Conservation (phyloP, 2,113 vertebrate genomes). For the Calyptommatus sinebrachiatus region DNA sequence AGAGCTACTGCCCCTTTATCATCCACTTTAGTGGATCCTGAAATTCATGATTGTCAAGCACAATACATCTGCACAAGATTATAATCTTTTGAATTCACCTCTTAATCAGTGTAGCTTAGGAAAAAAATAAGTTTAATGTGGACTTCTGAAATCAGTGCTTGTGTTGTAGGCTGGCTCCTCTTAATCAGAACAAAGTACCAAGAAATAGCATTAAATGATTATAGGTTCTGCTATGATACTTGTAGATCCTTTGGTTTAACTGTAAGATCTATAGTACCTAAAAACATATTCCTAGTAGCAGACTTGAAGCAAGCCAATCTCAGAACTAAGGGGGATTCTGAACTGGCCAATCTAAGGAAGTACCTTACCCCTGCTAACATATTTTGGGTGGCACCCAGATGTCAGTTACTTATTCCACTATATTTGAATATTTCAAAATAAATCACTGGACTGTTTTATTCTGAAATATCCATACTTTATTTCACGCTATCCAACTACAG, state of each 20-base stretch:
- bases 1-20: background rate
- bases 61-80: background rate
- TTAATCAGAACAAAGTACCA: background rate
- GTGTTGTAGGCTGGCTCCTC: background rate
- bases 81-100: background rate
- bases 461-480: too few relatives aligned
- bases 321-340: background rate
- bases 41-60: background rate
- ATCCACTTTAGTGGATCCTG: background rate
- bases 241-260: background rate
- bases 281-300: background rate
- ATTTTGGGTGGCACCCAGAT: too few relatives aligned
- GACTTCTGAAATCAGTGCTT: background rate
- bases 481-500: too few relatives aligned
- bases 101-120: background rate
- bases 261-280: background rate
- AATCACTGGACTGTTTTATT: too few relatives aligned
- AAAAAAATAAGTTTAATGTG: background rate
- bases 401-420: too few relatives aligned
- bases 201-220: background rate
- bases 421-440: too few relatives aligned
- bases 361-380: too few relatives aligned
- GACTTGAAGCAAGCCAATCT: background rate
- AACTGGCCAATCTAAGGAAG: too few relatives aligned
- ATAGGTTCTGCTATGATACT: background rate